Evolutionary conservation across 2,888 invertebrate species (phyloP).

Genomic region (Mimachlamys varia): DNA sequence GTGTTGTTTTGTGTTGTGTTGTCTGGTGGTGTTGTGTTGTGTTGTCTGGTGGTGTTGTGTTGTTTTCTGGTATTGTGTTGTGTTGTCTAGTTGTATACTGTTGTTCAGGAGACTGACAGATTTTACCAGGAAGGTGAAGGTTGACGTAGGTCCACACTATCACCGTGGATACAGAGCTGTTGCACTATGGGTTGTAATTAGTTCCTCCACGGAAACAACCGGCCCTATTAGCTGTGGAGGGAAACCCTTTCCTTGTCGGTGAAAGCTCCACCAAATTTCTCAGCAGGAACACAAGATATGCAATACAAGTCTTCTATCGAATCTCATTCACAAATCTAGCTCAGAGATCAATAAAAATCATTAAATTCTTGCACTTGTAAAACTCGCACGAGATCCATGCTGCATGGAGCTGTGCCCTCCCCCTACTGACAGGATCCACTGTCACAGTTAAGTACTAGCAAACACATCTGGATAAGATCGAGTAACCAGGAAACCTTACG

Average conservation of each 20-base stretch:
- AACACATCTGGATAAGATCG: slow-evolving; percentile 19
- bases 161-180: too few species aligned
- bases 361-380: slow-evolving; percentile 34
- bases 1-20: background rate
- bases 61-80: background rate
- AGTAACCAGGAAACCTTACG: background rate
- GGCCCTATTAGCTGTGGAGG: background rate
- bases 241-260: background rate
- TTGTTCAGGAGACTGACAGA: background rate
- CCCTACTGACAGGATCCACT: background rate
- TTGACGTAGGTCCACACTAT: background rate
- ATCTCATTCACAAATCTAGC: slow-evolving; percentile 32
- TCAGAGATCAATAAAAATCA: slow-evolving; percentile 21
- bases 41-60: background rate
- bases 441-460: background rate
- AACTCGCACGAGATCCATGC: slow-evolving; percentile 25
- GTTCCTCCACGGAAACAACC: background rate
- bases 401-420: background rate
- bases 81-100: background rate
- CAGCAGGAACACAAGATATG: slow-evolving; percentile 21
- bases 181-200: background rate
- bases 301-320: slow-evolving; percentile 21
- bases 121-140: background rate
- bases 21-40: background rate
- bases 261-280: slow-evolving; percentile 16